Base-by-base conservation (phyloP, 2,797 vertebrate species). In the Craterocephalus amniculus region DNA sequence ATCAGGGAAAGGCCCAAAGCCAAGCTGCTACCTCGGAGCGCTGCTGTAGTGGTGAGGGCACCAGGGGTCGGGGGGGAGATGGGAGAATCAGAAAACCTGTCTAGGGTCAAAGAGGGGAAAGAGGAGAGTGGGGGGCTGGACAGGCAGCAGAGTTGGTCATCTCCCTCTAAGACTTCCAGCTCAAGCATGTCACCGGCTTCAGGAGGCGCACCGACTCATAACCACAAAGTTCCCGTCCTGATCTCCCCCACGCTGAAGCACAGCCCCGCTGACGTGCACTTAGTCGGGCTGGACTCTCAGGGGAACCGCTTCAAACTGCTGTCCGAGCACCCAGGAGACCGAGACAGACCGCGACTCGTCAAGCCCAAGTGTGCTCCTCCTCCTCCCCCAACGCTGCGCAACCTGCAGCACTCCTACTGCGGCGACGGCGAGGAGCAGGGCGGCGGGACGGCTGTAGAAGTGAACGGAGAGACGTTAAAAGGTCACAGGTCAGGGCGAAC, bases 251-350 rank as follows among this genome's bases (percentile, higher is more conserved):
- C 97, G 27, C 90, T 97, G 79, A 98, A 98, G 91, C 96, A 97
- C 89, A 94, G 95, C 90, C 94, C 97, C n/a, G 95, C 95, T 2
- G 97, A 99, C 0, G 96, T 96, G 83, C 97, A 98, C 91, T 94
- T 97, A 63, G 97, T 99, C 26, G 98, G 96, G 75, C 95, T 98
- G 67, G 98, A 99, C 95, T 99, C 98, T 94, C 97, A 99, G 96
- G 97, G 98, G 93, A 99, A 99, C 91, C 97, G 97, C 79, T 99
- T 99, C 88, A 99, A 98, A 92, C 96, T 99, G 91, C 94, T 99
- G 80, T 96, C 96, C 10, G 98, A 99, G 92, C 96, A 97, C 92
- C 96, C 95, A 87, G 93, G 94, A 22, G 96, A 98, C 88, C 94
- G 96, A 83, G 97, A 99, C 93, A 93, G 96, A 76, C 97, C 97